A percentile compares a stretch with the other conserved stretches of the same genome.
Evolutionary conservation across 2,113 vertebrate species (phyloP).

Genomic region (Fregata magnificens): DNA sequence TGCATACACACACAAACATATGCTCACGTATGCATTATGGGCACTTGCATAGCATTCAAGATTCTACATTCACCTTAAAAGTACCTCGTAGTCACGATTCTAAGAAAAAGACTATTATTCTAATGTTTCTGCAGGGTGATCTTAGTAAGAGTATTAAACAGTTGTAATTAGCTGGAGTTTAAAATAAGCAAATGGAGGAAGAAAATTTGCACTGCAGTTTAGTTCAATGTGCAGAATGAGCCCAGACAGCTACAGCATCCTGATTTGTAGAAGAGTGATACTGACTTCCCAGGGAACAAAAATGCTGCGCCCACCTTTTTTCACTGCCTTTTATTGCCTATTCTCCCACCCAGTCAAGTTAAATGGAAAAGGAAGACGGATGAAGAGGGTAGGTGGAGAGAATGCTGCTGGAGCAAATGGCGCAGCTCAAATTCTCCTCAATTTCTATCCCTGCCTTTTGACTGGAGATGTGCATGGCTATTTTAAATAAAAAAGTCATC

Average conservation of each 20-base stretch:
- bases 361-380: constrained; percentile 23
- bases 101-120: constrained; percentile 14
- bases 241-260: neutral
- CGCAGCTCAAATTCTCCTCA: neutral
- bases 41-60: neutral
- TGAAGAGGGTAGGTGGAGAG: neutral
- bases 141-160: constrained; percentile 24
- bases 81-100: neutral
- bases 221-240: neutral
- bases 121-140: neutral
- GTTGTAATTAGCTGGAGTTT: constrained; percentile 46
- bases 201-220: constrained; percentile 2
- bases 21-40: neutral
- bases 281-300: neutral
- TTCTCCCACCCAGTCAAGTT: neutral
- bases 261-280: constrained; percentile 22
- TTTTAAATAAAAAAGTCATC: constrained; percentile 19
- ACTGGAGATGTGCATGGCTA: neutral
- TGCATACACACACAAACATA: neutral
- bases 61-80: neutral
- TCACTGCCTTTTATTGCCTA: neutral
- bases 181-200: constrained; percentile 28
- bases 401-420: neutral
- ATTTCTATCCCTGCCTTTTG: constrained; percentile 2
- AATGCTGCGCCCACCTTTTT: neutral